Conservation (phyloP, 2,888 invertebrate species). For the Gibbula magus region DNA sequence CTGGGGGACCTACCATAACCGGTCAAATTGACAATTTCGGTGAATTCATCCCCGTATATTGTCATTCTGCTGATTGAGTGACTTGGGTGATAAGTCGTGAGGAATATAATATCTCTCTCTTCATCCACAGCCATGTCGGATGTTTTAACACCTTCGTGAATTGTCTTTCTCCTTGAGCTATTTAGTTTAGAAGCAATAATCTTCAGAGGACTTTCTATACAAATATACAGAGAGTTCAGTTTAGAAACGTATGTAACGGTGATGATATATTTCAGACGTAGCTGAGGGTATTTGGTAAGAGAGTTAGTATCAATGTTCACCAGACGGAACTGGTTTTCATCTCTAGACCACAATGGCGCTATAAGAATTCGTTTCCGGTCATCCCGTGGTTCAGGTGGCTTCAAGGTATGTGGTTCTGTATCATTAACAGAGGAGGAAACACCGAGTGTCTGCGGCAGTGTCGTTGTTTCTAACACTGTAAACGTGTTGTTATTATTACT, state of each 20-base stretch:
- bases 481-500: too few relatives aligned
- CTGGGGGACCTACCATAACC: neutral
- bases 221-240: neutral
- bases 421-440: too few relatives aligned
- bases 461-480: too few relatives aligned
- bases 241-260: neutral
- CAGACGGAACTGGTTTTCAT: neutral
- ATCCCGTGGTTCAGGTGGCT: neutral
- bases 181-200: neutral
- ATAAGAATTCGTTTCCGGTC: neutral
- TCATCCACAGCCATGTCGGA: neutral
- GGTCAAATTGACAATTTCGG: neutral
- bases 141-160: neutral
- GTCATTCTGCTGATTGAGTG: neutral
- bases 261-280: neutral
- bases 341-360: neutral
- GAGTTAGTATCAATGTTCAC: neutral
- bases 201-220: neutral
- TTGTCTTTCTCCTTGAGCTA: neutral
- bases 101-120: neutral
- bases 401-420: neutral
- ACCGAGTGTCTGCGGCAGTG: too few relatives aligned
- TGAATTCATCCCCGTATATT: neutral
- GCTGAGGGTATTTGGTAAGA: neutral
- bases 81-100: neutral